Conservation (phyloP, 1,140 invertebrate species). For the Orius laevigatus region DNA sequence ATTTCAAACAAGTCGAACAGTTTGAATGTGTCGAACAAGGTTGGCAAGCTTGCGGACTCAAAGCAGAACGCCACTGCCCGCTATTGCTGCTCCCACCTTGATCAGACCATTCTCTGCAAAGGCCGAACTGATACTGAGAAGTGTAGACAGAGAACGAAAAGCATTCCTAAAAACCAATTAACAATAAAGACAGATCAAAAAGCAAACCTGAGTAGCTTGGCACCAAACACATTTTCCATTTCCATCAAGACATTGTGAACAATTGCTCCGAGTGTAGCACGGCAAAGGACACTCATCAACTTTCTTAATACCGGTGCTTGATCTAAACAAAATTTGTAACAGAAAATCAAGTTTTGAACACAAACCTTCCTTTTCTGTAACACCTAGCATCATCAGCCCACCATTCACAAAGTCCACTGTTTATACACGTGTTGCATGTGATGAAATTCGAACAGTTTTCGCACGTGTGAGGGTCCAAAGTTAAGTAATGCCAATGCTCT, state of each 20-base stretch:
- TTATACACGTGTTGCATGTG: conserved; percentile 61
- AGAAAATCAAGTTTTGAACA: background rate
- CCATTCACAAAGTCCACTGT: conserved; percentile 64
- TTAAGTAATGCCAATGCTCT: conserved; percentile 59
- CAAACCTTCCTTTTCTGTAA: conserved; percentile 49
- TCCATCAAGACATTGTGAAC: conserved; percentile 66
- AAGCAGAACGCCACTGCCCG: too few relatives aligned
- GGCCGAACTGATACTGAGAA: conserved; percentile 80
- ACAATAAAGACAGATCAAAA: background rate
- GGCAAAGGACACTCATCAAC: conserved; percentile 50
- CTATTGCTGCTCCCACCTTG: conserved; percentile 28
- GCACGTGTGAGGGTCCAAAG: conserved; percentile 62
- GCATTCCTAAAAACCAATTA: conserved; percentile 43
- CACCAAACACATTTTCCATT: conserved; percentile 88
- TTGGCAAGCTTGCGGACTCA: conserved; percentile 41
- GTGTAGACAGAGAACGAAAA: conserved; percentile 91
- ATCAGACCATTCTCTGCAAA: conserved; percentile 85
- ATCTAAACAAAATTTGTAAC: conserved; percentile 19
- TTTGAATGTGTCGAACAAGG: conserved; percentile 59
- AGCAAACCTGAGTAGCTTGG: conserved; percentile 50
- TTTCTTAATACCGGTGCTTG: conserved; percentile 40
- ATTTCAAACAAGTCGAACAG: conserved; percentile 63
- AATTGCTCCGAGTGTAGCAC: conserved; percentile 56
- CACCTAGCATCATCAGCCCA: conserved; percentile 60
- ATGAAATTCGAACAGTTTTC: conserved; percentile 74